These are phyloP conservation scores for Verasper variegatus DNA, from an alignment of 2,113 vertebrate species.

Conservation along the genomic window DNA sequence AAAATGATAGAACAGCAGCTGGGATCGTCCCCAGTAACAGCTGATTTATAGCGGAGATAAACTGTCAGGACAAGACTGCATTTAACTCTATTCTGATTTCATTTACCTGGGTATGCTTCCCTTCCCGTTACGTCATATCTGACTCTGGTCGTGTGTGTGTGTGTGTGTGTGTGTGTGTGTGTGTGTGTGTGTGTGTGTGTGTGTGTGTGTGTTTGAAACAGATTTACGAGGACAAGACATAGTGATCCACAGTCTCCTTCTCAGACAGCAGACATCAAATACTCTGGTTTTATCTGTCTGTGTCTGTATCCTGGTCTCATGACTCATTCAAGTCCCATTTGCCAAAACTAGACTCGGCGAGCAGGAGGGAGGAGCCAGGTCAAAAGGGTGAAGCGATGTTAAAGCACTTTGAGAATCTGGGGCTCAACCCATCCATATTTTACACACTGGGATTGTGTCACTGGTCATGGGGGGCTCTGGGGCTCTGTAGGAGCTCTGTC, in stretches of 20 bases:
- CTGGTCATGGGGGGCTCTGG: background rate
- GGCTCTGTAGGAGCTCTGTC: background rate
- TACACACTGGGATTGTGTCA: background rate
- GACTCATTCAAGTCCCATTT: slow-evolving; percentile 7
- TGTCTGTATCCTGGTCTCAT: background rate
- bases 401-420: background rate
- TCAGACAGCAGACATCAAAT: slow-evolving; percentile 26
- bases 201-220: slow-evolving; percentile 11
- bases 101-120: slow-evolving; percentile 31
- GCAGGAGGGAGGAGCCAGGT: background rate
- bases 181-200: slow-evolving; percentile 13
- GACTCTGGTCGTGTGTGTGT: slow-evolving; percentile 17
- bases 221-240: slow-evolving; percentile 60
- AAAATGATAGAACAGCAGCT: slow-evolving; percentile 39
- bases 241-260: slow-evolving; percentile 23
- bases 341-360: background rate
- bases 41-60: slow-evolving; percentile 54
- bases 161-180: slow-evolving; percentile 7
- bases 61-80: slow-evolving; percentile 27
- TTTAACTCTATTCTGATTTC: slow-evolving; percentile 39
- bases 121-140: background rate
- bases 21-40: slow-evolving; percentile 11
- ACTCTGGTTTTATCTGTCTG: slow-evolving; percentile 2
- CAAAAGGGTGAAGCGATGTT: background rate
- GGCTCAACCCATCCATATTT: background rate